Percentiles rank a stretch among this genome's conserved stretches.
Conservation (phyloP, 2,797 vertebrate species). For the Chaenodraco wilsoni region DNA sequence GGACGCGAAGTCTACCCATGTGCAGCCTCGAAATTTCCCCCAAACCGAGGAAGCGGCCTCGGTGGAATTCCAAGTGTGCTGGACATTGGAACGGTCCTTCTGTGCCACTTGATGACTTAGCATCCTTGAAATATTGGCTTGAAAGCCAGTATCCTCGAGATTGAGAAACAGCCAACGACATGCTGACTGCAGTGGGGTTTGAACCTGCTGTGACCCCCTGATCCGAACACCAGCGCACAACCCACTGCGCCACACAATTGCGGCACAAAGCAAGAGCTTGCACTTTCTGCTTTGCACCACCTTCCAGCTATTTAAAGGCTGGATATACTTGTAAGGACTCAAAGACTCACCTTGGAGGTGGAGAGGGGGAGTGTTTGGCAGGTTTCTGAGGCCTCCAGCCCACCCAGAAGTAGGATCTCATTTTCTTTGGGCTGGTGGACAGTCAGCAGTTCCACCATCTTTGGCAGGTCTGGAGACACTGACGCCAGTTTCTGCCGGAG, state of each 20-base stretch:
- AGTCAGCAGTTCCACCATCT: slow-evolving; percentile 91
- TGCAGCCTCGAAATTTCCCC: too few species aligned
- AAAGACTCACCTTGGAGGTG: slow-evolving; percentile 86
- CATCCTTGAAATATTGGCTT: too few species aligned
- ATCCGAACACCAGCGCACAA: too few species aligned
- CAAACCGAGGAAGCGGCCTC: too few species aligned
- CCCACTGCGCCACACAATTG: background rate
- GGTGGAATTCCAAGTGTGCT: too few species aligned
- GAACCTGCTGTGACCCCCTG: too few species aligned
- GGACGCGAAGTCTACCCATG: too few species aligned
- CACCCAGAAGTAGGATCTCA: slow-evolving; percentile 93
- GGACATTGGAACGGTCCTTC: too few species aligned
- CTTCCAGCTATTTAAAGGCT: slow-evolving; percentile 40
- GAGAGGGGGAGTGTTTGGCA: slow-evolving; percentile 81
- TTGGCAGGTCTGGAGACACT: slow-evolving; percentile 92
- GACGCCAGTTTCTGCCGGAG: slow-evolving; percentile 88
- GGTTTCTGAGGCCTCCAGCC: slow-evolving; percentile 85
- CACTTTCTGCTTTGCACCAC: slow-evolving; percentile 8
- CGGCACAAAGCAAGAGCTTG: slow-evolving; percentile 26
- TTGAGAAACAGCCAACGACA: too few species aligned
- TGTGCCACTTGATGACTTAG: too few species aligned
- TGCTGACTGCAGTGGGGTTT: too few species aligned
- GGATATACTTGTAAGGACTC: slow-evolving; percentile 29
- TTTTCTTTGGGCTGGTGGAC: slow-evolving; percentile 94
- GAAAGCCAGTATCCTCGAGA: too few species aligned